Evolutionary conservation across 2,888 invertebrate genomes (phyloP), one percentile per base, ranked within the genome.

Genomic region (Gymnocheta viridis): DNA sequence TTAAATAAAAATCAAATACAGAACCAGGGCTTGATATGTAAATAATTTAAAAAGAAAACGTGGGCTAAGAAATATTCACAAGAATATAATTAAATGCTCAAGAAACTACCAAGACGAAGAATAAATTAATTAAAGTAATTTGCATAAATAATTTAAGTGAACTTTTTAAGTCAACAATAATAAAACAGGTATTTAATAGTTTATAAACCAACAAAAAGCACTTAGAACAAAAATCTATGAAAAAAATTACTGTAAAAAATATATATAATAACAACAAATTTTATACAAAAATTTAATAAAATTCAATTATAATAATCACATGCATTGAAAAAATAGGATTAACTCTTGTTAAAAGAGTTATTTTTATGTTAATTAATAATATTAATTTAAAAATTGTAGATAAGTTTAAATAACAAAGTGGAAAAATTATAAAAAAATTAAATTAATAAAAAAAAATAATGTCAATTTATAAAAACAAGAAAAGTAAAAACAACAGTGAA

Each of bases 141-240:
- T 32, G 17, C 58, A 69, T 56, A 54, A 12, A 69, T 54, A 62
- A 70, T 70, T 78, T 82, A 82, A 78, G 82, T 82, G 70, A 82
- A 79, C 69, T 82, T 85, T 82, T 85, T 82, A 85, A 74, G 78
- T 82, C 62, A 82, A 82, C 82, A 82, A 79, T 82, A 82, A 85
- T 82, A 82, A 82, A 85, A 82, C 82, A 85, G 82, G 85, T 82
- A 85, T 77, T 73, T 38, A 73, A 79, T 69, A 80, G 56, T 81
- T 81, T 78, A 78, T 79, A 67, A 76, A 70, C 29, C 19, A 62
- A 79, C 19, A 58, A 35, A 29, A 51, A 78, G 82, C 85, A 85
- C 82, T 82, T 85, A 82, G 66, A 79, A 79, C 29, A 62, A 73
- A 47, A 72, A 41, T 29, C 24, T 47, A 49, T 9, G 17, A 12